A percentile compares a stretch with the other conserved stretches of the same genome.
These are phyloP conservation scores for Drosophila conformis DNA, from an alignment of 2,888 invertebrate genomes.

Conservation along the genomic window DNA sequence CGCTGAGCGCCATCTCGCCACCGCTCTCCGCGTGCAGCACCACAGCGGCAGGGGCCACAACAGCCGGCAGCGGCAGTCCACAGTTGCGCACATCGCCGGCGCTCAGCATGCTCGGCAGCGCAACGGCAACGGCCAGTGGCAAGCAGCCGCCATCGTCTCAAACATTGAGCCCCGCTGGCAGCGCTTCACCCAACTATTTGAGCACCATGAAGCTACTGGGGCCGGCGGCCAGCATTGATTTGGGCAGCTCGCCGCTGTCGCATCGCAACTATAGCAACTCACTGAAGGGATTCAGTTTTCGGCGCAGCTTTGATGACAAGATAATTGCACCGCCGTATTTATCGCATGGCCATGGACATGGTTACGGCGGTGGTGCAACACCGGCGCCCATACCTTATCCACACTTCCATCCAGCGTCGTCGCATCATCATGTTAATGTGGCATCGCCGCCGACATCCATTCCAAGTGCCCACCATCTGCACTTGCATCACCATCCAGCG, in stretches of 20 bases:
- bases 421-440: constrained; percentile 53
- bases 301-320: constrained; percentile 84
- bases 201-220: constrained; percentile 79
- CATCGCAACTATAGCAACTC: constrained; percentile 82
- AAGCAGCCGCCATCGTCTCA: constrained; percentile 66
- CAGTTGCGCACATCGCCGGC: constrained; percentile 80
- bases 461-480: constrained; percentile 65
- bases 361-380: constrained; percentile 25
- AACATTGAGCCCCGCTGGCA: constrained; percentile 71
- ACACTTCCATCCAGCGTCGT: constrained; percentile 71
- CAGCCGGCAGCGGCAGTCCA: constrained; percentile 66
- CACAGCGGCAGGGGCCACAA: constrained; percentile 33
- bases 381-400: constrained; percentile 70
- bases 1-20: constrained; percentile 81
- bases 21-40: constrained; percentile 67
- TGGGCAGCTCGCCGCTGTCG: constrained; percentile 81
- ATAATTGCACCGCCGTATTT: constrained; percentile 76
- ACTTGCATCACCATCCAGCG: constrained; percentile 68
- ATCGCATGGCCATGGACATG: constrained; percentile 55
- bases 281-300: constrained; percentile 83
- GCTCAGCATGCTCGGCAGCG: constrained; percentile 71
- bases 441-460: constrained; percentile 41
- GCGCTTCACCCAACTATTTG: constrained; percentile 68
- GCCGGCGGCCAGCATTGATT: constrained; percentile 82
- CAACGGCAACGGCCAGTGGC: constrained; percentile 66